phyloP scores from a whole-genome alignment of 2,113 vertebrate species.

The Salminus brasiliensis region DNA sequence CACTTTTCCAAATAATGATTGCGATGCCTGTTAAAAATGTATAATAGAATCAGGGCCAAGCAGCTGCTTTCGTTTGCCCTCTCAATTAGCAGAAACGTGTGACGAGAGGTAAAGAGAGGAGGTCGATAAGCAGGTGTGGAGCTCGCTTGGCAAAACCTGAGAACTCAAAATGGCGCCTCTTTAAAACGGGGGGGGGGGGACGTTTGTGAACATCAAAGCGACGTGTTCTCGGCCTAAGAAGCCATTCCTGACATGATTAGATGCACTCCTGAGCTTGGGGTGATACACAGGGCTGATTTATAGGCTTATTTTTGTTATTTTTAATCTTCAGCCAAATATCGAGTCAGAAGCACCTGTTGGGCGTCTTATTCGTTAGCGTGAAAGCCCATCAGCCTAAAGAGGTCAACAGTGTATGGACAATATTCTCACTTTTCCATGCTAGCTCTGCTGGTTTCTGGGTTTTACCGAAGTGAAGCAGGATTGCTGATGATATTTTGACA shows the following conservation, averaged over 20 bases:
- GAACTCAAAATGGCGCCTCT: constrained; percentile 32
- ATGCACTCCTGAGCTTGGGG: not conserved
- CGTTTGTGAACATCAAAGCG: not conserved
- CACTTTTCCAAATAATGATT: constrained; percentile 45
- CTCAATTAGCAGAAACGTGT: constrained; percentile 33
- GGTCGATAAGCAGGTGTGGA: not conserved
- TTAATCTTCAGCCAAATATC: constrained; percentile 1
- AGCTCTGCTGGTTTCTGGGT: not conserved
- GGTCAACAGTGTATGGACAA: not conserved
- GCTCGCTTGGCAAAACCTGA: not conserved
- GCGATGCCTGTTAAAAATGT: constrained; percentile 35
- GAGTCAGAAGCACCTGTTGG: not conserved
- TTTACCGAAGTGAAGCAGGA: not conserved
- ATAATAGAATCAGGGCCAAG: constrained; percentile 29
- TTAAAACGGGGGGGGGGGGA: not conserved
- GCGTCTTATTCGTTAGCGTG: not conserved
- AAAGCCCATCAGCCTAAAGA: constrained; percentile 4
- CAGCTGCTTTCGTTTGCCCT: constrained; percentile 47
- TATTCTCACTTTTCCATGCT: not conserved
- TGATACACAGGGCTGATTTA: not conserved
- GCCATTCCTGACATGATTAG: constrained; percentile 8
- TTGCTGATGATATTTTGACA: not conserved
- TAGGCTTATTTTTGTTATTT: not conserved
- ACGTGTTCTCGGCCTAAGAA: not conserved
- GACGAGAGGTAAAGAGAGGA: not conserved